A percentile compares a stretch with the other conserved stretches of the same genome.
phyloP scores from a whole-genome alignment of 35 echinoderm and acorn worm genomes.

The Eucidaris tribuloides region DNA sequence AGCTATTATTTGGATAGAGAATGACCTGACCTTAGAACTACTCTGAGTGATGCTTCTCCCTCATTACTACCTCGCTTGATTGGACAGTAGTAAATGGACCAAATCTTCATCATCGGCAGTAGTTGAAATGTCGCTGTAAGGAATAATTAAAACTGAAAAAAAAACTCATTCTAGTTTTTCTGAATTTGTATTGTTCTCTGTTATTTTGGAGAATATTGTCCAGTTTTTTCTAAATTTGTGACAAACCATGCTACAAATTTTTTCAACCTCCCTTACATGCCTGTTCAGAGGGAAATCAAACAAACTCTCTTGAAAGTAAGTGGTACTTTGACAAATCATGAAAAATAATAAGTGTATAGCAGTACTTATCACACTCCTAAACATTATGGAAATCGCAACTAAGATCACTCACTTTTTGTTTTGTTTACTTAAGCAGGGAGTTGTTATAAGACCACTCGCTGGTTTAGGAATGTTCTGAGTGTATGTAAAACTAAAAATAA shows the following conservation, averaged over 20 bases:
- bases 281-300: too few species aligned
- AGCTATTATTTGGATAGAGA: too few species aligned
- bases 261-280: not conserved
- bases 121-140: slow-evolving; percentile 81
- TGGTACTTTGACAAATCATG: too few species aligned
- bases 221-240: not conserved
- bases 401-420: too few species aligned
- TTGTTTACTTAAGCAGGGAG: too few species aligned
- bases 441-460: too few species aligned
- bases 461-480: too few species aligned
- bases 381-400: too few species aligned
- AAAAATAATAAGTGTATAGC: too few species aligned
- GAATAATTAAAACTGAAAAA: not conserved
- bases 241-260: not conserved
- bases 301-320: too few species aligned
- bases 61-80: slow-evolving; percentile 57
- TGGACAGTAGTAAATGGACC: slow-evolving; percentile 77
- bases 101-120: slow-evolving; percentile 84
- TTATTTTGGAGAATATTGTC: not conserved
- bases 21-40: slow-evolving; percentile 73
- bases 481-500: too few species aligned
- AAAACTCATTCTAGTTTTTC: not conserved
- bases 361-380: too few species aligned
- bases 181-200: not conserved
- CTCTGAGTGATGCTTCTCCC: slow-evolving; percentile 51